phyloP scores from a whole-genome alignment of 1,140 invertebrate genomes.

The Zaprionus taronus region DNA sequence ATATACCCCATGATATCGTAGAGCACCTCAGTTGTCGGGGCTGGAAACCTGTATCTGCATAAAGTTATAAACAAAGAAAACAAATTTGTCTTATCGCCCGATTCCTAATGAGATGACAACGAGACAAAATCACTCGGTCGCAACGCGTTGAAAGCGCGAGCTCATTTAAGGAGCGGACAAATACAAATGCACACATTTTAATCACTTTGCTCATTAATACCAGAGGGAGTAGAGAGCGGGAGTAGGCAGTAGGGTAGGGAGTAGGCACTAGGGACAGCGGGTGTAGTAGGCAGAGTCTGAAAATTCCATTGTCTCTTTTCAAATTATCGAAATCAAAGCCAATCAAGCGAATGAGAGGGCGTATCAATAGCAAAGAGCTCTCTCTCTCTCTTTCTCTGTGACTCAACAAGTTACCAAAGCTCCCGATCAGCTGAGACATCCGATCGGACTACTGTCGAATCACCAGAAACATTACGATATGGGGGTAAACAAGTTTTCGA shows the following conservation, averaged over 20 bases:
- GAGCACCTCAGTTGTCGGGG: neutral
- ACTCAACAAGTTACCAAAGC: constrained; percentile 16
- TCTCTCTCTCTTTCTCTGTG: neutral
- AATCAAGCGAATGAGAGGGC: constrained; percentile 12
- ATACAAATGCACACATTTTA: constrained; percentile 84
- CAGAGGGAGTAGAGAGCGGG: neutral
- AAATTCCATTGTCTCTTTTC: constrained; percentile 1
- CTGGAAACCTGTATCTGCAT: constrained; percentile 74
- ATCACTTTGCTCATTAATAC: constrained; percentile 81
- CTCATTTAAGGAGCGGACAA: constrained; percentile 83
- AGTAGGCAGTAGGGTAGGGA: neutral
- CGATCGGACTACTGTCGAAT: constrained; percentile 5
- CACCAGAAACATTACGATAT: neutral
- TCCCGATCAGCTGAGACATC: neutral
- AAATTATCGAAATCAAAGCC: constrained; percentile 25
- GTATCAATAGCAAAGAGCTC: neutral
- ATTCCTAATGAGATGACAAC: constrained; percentile 84
- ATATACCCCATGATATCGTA: neutral
- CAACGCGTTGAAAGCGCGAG: constrained; percentile 76
- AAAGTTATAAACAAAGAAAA: constrained; percentile 83
- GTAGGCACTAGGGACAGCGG: neutral
- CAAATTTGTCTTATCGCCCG: constrained; percentile 84
- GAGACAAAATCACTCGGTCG: constrained; percentile 75
- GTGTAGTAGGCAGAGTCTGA: constrained; percentile 15
- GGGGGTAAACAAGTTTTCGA: constrained; percentile 1